Evolutionary conservation across 2,113 vertebrate species (phyloP).

Genomic region (Entelurus aequoreus): DNA sequence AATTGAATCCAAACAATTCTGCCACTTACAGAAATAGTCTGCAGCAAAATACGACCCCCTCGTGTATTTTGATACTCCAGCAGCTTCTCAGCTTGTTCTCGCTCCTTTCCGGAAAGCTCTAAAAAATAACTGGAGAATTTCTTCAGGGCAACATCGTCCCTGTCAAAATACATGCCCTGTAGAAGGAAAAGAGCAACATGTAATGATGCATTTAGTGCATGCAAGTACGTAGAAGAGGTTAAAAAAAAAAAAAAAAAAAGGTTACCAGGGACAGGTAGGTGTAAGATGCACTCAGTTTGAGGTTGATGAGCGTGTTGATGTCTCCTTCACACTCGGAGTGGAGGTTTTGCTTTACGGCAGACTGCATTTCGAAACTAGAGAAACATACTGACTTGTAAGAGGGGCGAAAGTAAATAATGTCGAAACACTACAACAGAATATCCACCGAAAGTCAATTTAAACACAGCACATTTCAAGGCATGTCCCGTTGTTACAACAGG

Average conservation of each 20-base stretch:
- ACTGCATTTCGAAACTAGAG: slow-evolving; percentile 64
- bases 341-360: slow-evolving; percentile 65
- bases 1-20: no score
- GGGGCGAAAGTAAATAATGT: background rate
- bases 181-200: background rate
- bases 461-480: no score
- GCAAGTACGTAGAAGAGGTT: background rate
- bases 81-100: slow-evolving; percentile 66
- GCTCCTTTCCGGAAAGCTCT: slow-evolving; percentile 63
- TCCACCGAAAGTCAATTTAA: no score
- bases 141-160: slow-evolving; percentile 67
- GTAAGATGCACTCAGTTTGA: slow-evolving; percentile 69
- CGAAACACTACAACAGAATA: background rate
- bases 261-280: slow-evolving; percentile 64
- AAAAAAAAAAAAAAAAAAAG: background rate
- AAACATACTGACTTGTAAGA: background rate
- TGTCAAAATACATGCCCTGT: slow-evolving; percentile 74
- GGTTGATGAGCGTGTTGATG: slow-evolving; percentile 68
- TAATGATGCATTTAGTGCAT: background rate
- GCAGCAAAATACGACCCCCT: slow-evolving; percentile 68
- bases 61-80: slow-evolving; percentile 70
- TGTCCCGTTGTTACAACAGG: no score
- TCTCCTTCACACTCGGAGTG: slow-evolving; percentile 64
- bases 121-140: slow-evolving; percentile 71
- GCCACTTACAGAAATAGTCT: slow-evolving; percentile 59